Evolutionary conservation across 2,888 invertebrate species (phyloP).

Genomic region (Mongoloraphidia duomilia): DNA sequence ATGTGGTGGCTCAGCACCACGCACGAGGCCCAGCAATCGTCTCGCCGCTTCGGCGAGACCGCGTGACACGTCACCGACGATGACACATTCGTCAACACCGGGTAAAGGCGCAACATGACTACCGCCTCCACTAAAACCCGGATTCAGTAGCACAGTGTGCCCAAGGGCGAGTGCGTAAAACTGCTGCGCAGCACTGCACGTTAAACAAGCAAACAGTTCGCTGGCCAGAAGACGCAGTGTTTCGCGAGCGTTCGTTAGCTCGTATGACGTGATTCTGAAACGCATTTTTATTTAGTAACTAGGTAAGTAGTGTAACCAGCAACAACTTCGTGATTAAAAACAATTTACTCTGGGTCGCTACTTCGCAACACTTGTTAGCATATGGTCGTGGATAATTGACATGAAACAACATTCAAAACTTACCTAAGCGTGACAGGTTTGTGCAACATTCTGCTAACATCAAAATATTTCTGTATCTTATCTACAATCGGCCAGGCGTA

Average conservation of each 20-base stretch:
- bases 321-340: too few relatives aligned
- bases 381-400: too few relatives aligned
- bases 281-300: not conserved
- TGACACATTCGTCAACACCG: not conserved
- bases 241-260: constrained; percentile 41
- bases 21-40: constrained; percentile 1
- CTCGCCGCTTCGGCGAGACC: not conserved
- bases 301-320: too few relatives aligned
- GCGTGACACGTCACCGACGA: not conserved
- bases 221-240: constrained; percentile 34
- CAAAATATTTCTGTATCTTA: not conserved
- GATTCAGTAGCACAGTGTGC: constrained; percentile 65
- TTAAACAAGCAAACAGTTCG: constrained; percentile 48
- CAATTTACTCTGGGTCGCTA: not conserved
- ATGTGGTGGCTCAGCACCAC: not conserved
- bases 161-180: constrained; percentile 67
- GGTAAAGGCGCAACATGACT: not conserved
- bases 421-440: constrained; percentile 49
- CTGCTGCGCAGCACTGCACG: constrained; percentile 48
- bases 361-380: constrained; percentile 1
- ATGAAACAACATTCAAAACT: too few relatives aligned
- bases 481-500: not conserved
- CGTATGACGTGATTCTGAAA: constrained; percentile 52
- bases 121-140: constrained; percentile 20
- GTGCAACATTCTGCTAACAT: constrained; percentile 8